phyloP scores from a whole-genome alignment of 2,888 invertebrate species.

The Meta bourneti region DNA sequence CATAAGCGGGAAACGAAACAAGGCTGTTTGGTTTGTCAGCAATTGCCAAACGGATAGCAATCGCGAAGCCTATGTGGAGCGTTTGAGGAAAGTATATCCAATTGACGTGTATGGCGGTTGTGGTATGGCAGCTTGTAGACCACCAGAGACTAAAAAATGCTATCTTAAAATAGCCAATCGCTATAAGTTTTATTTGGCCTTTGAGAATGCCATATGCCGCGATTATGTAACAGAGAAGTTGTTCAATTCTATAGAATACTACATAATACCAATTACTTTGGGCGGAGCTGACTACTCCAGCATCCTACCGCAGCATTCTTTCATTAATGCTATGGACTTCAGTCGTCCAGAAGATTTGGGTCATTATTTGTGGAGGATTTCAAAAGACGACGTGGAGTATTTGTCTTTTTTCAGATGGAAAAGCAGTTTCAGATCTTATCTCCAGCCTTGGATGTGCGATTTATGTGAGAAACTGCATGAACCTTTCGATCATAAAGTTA shows the following conservation, averaged over 20 bases:
- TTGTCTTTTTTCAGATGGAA: constrained; percentile 74
- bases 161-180: constrained; percentile 79
- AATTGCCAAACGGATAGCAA: constrained; percentile 71
- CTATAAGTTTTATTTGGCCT: constrained; percentile 71
- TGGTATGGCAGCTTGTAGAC: constrained; percentile 55
- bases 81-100: constrained; percentile 57
- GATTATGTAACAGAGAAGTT: constrained; percentile 80
- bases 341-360: constrained; percentile 69
- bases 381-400: constrained; percentile 43
- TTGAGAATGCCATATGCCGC: constrained; percentile 78
- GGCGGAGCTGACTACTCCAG: constrained; percentile 79
- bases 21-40: constrained; percentile 72
- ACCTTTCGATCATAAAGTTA: background rate
- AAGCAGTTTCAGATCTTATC: constrained; percentile 47
- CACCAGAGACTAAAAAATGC: constrained; percentile 79
- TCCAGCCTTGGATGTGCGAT: constrained; percentile 75
- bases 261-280: constrained; percentile 79
- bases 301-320: constrained; percentile 79
- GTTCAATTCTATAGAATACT: constrained; percentile 77
- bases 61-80: constrained; percentile 67
- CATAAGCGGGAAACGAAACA: constrained; percentile 40
- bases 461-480: constrained; percentile 68
- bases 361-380: constrained; percentile 56
- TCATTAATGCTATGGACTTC: constrained; percentile 79
- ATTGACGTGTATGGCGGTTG: constrained; percentile 75